Evolutionary conservation across 2,113 vertebrate species (phyloP).

Genomic region (Tonatia bakeri): DNA sequence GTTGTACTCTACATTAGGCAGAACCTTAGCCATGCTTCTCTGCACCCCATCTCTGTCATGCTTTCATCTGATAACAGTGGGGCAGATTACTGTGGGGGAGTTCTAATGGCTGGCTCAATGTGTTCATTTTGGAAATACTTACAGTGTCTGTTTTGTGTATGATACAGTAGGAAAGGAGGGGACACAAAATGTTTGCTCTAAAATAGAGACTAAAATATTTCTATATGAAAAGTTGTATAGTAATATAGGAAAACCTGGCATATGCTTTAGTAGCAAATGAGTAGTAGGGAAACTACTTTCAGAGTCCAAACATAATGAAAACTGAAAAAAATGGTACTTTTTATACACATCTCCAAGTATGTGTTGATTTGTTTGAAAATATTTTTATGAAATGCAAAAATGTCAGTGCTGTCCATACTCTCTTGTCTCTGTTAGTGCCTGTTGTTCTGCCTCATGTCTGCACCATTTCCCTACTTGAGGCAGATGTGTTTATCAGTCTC

Average conservation of each 20-base stretch:
- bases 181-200: background rate
- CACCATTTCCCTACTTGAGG: background rate
- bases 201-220: background rate
- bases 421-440: background rate
- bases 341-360: background rate
- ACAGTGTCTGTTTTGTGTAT: background rate
- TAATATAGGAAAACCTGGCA: background rate
- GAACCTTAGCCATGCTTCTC: background rate
- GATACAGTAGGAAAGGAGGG: background rate
- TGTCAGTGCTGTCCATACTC: background rate
- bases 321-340: background rate
- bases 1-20: background rate
- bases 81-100: background rate
- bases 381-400: background rate
- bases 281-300: background rate
- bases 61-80: background rate
- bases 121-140: conserved; percentile 16
- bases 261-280: background rate
- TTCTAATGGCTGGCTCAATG: background rate
- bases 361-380: background rate
- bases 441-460: background rate
- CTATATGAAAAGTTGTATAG: background rate
- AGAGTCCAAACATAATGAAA: conserved; percentile 32
- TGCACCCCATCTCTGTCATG: background rate
- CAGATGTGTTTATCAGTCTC: background rate